phyloP scores from a whole-genome alignment of 2,113 vertebrate species.

The Numenius arquata region DNA sequence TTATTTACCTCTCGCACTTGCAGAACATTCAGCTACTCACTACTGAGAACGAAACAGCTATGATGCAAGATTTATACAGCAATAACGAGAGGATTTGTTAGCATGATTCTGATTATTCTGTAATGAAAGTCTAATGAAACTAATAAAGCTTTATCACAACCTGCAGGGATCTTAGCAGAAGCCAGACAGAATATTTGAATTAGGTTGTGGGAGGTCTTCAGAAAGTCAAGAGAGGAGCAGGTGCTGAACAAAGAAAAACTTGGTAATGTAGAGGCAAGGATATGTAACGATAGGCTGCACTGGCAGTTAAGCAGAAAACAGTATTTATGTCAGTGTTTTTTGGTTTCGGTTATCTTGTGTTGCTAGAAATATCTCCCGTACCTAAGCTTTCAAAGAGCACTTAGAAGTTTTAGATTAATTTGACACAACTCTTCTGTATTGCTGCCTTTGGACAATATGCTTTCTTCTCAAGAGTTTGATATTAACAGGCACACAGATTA shows the following conservation, averaged over 20 bases:
- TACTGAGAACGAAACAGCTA: background rate
- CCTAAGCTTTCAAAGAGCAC: rapidly evolving
- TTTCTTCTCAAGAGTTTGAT: background rate
- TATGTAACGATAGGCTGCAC: rapidly evolving
- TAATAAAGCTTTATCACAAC: conserved; percentile 45
- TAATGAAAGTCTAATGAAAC: conserved; percentile 58
- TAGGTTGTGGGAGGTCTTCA: background rate
- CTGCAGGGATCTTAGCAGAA: background rate
- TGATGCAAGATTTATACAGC: conserved; percentile 14
- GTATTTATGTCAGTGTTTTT: background rate
- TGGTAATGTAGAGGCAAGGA: background rate
- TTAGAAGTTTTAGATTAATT: background rate
- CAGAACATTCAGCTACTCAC: background rate
- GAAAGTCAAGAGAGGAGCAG: background rate
- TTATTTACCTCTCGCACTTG: background rate
- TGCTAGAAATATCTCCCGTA: background rate
- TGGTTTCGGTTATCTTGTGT: background rate
- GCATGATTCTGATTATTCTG: background rate
- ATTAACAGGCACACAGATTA: background rate
- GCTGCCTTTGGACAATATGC: background rate
- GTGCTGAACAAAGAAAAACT: background rate
- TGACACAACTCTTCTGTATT: background rate
- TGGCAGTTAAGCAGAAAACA: background rate
- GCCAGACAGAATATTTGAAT: background rate
- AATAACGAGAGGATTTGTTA: conserved; percentile 28